phyloP scores from a whole-genome alignment of 1,140 invertebrate genomes.

The Agrilus planipennis region DNA sequence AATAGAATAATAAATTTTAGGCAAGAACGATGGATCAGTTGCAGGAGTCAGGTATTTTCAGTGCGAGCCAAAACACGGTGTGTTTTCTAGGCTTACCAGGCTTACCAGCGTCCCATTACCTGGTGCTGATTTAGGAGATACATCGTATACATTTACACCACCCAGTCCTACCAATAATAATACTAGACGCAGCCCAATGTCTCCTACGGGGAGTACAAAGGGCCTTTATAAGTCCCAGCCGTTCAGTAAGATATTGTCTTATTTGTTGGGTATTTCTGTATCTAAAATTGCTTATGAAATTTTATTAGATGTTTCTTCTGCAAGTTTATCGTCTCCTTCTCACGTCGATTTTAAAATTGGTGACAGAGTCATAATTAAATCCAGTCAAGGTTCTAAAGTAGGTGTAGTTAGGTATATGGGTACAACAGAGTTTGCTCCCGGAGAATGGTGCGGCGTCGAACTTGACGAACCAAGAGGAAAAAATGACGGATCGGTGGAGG shows the following conservation, averaged over 20 bases:
- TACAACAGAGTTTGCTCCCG: constrained; percentile 75
- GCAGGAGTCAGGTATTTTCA: constrained; percentile 86
- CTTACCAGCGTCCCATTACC: constrained; percentile 61
- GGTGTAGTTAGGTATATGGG: constrained; percentile 79
- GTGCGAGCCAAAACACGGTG: constrained; percentile 84
- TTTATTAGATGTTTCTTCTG: constrained; percentile 48
- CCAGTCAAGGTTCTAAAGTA: constrained; percentile 75
- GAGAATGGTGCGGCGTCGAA: constrained; percentile 92
- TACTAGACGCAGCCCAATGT: constrained; percentile 25
- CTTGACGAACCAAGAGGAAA: constrained; percentile 88
- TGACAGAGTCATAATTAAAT: constrained; percentile 83
- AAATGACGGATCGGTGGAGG: constrained; percentile 90
- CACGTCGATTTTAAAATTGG: constrained; percentile 60
- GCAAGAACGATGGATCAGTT: constrained; percentile 95
- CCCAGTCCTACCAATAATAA: constrained; percentile 19
- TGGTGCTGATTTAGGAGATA: constrained; percentile 15
- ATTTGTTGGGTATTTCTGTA: not conserved
- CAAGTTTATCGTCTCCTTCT: constrained; percentile 40
- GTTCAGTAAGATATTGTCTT: constrained; percentile 26
- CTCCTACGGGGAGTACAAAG: constrained; percentile 38
- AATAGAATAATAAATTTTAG: constrained; percentile 36
- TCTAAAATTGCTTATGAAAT: not conserved
- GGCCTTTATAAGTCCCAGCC: constrained; percentile 34
- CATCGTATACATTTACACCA: constrained; percentile 10
- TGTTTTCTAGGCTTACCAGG: constrained; percentile 84